Base-by-base conservation (phyloP, 2,113 vertebrate species). In the Muntiacus reevesi region DNA sequence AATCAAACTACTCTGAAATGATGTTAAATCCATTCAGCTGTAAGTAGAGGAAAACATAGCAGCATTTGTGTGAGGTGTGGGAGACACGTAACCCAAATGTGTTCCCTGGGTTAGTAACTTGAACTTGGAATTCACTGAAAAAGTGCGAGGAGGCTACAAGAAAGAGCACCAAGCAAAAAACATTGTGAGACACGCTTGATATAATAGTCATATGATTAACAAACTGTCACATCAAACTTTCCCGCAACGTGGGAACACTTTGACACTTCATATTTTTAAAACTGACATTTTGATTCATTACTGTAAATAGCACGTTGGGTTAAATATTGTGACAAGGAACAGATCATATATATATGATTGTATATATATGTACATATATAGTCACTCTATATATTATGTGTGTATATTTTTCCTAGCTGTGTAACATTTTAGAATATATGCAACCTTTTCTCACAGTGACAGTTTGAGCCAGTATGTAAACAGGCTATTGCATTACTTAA, bases 261-360 rank as follows among this genome's bases (percentile, higher is more conserved):
- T 98, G 99, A 99, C 99, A 99, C 98, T 98, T 99, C 97, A 94
- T 99, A 99, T 99, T 99, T 99, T 99, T 99, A 98, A 99, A 98
- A 97, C 98, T 99, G 99, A 99, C 99, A 99, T 99, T 99, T 99
- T 98, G 98, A 99, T 99, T 99, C 99, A 99, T 99, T 98, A 99
- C 99, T 98, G 98, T 99, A 99, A 99, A 99, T 99, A 99, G 99
- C 98, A 98, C 96, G 93, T 98, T 91, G 95, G 97, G 98, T 98
- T 99, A 98, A 99, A 99, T 99, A 99, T 99, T 99, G 98, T 99
- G 99, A 99, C 99, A 99, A 98, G 98, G 94, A 99, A 98, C 98
- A 98, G 94, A 98, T 97, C 91, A 89, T 93, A 95, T 95, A 96
- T 59, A 95, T 55, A 84, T 55, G 81, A 84, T 40, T n/a, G 47